Evolutionary conservation across 53 echinoderm and acorn worm genomes (phyloP), one percentile per base, ranked within the genome.

Genomic region (Astropecten irregularis): DNA sequence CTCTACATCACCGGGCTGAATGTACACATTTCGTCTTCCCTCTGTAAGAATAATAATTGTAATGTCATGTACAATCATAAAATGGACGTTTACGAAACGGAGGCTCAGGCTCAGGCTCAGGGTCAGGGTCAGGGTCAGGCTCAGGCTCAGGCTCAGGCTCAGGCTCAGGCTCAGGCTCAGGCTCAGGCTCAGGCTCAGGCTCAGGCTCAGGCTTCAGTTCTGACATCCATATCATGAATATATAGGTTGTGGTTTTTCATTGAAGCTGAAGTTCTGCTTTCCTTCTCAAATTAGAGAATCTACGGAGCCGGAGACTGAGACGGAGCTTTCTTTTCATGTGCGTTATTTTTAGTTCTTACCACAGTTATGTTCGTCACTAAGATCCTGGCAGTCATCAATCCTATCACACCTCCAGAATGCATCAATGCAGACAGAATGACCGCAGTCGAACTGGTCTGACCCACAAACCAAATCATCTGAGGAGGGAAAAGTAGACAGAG

Each of bases 351-450:
- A n/a, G n/a, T n/a, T n/a, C 16, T 51, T 51, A 51, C 51, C 51
- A 15, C 51, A 51, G 16, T 15, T 51, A 3, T 16, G 51, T 51
- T 51, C 51, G n/a, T 51, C 51, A 16, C 16, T 16, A 9, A 3
- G 16, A 15, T 51, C 51, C 51, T 16, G 7, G 16, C 51, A 51
- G 51, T 51, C 51, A 3, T 3, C 16, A 15, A 51, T 19, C n/a
- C 14, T 16, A 21, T 66, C 38, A 66, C 66, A 66, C 6, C 0
- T 14, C 31, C 35, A 66, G 18, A 20, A 15, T 19, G 18, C 38
- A 66, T 66, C 66, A 27, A 66, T 66, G 37, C 66, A 66, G 23
- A 66, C 66, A 36, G 66, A 66, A 18, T 66, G 35, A 38, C 64
- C 64, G 35, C 64, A 64, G 64, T 64, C 64, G 11, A 64, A 64